Conservation (phyloP, 2,113 vertebrate genomes). For the Nesospiza acunhae region DNA sequence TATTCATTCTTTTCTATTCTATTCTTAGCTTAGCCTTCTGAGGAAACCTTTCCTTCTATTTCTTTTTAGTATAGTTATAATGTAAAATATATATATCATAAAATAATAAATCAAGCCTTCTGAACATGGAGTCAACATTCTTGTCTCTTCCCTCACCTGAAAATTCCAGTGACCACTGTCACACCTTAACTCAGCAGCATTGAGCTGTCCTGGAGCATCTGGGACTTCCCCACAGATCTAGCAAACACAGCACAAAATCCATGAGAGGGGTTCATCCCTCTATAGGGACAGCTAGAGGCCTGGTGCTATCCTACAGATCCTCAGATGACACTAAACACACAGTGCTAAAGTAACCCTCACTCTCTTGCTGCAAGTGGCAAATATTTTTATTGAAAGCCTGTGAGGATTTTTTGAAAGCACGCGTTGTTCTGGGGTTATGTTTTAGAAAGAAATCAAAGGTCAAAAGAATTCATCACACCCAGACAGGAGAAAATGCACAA, state of each 20-base stretch:
- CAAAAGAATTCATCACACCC: background rate
- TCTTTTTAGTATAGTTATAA: too few species aligned
- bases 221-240: background rate
- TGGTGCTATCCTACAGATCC: background rate
- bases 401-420: background rate
- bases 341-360: background rate
- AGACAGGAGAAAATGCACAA: background rate
- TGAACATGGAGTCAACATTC: too few species aligned
- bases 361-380: background rate
- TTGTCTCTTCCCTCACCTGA: too few species aligned
- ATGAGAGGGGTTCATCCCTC: background rate
- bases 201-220: background rate
- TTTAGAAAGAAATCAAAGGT: background rate
- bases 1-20: too few species aligned
- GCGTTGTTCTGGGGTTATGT: background rate
- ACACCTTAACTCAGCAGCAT: fast-evolving
- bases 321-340: background rate
- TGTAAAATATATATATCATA: too few species aligned
- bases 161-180: too few species aligned
- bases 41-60: too few species aligned
- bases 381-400: background rate
- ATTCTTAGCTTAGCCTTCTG: too few species aligned
- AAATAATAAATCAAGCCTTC: too few species aligned
- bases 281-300: background rate
- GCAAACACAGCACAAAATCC: background rate